phyloP scores from a whole-genome alignment of 2,113 vertebrate species.

The Lynx canadensis region DNA sequence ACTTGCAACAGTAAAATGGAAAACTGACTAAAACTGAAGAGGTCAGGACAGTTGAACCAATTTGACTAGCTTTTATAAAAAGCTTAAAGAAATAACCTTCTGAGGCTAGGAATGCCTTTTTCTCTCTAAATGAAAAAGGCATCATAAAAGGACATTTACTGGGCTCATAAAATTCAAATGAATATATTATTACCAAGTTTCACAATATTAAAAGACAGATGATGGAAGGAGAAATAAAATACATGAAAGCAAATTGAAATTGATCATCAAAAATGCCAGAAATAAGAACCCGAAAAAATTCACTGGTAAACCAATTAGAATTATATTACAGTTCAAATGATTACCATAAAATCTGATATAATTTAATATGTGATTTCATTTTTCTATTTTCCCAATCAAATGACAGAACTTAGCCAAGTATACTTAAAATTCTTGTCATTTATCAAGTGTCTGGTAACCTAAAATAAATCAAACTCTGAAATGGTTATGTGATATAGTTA shows the following conservation, averaged over 20 bases:
- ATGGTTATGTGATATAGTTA: constrained; percentile 26
- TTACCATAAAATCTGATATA: constrained; percentile 67
- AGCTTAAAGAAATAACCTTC: constrained; percentile 65
- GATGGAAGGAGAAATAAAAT: constrained; percentile 69
- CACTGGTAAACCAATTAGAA: constrained; percentile 70
- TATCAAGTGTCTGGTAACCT: constrained; percentile 50
- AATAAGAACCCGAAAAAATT: constrained; percentile 68
- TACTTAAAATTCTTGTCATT: constrained; percentile 71
- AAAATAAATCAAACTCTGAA: constrained; percentile 66
- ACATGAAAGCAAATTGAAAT: constrained; percentile 66
- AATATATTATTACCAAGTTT: constrained; percentile 73
- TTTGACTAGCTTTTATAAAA: constrained; percentile 69
- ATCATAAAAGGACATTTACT: constrained; percentile 74
- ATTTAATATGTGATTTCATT: constrained; percentile 64
- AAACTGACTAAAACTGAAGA: constrained; percentile 43
- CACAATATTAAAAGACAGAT: constrained; percentile 73
- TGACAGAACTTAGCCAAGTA: constrained; percentile 45
- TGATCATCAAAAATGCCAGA: constrained; percentile 67
- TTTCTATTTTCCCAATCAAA: constrained; percentile 60
- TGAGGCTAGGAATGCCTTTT: constrained; percentile 46
- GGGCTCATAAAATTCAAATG: constrained; percentile 80
- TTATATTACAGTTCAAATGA: constrained; percentile 69
- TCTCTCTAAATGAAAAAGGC: constrained; percentile 67
- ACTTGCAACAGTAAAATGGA: constrained; percentile 58
- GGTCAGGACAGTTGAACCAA: constrained; percentile 63